Evolutionary conservation across 2,888 invertebrate species (phyloP).

Genomic region (Torymus texanus): DNA sequence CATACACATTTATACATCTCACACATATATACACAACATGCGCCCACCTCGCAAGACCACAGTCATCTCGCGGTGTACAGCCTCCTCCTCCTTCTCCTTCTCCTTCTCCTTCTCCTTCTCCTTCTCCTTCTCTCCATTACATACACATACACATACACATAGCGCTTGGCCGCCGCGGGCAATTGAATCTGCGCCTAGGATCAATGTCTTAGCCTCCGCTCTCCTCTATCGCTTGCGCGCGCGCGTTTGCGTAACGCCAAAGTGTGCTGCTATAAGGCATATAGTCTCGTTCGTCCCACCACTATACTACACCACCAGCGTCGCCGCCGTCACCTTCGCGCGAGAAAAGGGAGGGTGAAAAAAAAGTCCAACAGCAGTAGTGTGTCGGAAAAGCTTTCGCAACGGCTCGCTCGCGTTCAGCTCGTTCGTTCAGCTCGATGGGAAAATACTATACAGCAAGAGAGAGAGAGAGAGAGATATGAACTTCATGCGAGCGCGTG

Average conservation of each 20-base stretch:
- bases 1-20: too few species aligned
- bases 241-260: constrained; percentile 48
- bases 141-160: neutral
- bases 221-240: neutral
- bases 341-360: constrained; percentile 24
- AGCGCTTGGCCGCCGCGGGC: constrained; percentile 2
- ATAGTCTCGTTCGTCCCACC: neutral
- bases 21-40: too few species aligned
- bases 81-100: constrained; percentile 38
- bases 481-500: constrained; percentile 25
- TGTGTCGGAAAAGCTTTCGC: constrained; percentile 40
- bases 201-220: constrained; percentile 53
- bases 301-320: neutral
- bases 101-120: constrained; percentile 38
- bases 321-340: constrained; percentile 36
- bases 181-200: constrained; percentile 55
- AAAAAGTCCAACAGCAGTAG: constrained; percentile 31
- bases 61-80: constrained; percentile 27
- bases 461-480: constrained; percentile 16
- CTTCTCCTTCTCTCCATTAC: constrained; percentile 36
- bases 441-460: constrained; percentile 18
- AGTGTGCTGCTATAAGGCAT: neutral
- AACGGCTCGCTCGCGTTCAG: constrained; percentile 3
- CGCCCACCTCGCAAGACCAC: neutral
- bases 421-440: constrained; percentile 11